Base-by-base conservation (phyloP, 2,113 vertebrate genomes). In the Heterotilapia buettikoferi region DNA sequence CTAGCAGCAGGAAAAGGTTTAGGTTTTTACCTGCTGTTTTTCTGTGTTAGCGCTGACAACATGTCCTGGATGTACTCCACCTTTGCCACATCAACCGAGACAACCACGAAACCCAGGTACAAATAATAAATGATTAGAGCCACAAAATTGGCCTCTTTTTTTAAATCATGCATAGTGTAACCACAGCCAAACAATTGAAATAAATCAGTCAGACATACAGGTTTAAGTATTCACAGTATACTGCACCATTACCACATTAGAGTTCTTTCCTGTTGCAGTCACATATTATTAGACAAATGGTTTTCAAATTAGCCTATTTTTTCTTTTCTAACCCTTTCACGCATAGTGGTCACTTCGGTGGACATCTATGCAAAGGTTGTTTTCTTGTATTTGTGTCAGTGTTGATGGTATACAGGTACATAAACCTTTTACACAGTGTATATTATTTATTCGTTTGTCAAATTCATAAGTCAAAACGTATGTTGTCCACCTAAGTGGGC, bases 111-210 rank as follows among this genome's bases (percentile, higher is more conserved):
- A 73, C 36, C 36, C 63, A 73, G 40, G 2, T 26, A 73, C 21
- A 10, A 45, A 73, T 47, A 47, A 73, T 45, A 47, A 73, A 45
- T 47, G 21, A 26, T 73, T 29, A 26, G 21, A 73, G 21, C 38
- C 13, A 73, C 21, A 45, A 0, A 43, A 16, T 18, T 18, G 14
- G 40, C 18, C 38, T 73, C 40, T 73, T 13, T 45, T 45, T 47
- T 45, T 26, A 73, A 45, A 47, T 29, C 40, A 73, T 26, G 13
- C 2, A 45, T 43, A 45, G 40, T 29, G 21, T 26, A 47, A 73
- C 21, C 26, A 18, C 21, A 47, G 9, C 21, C 40, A 45, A 38
- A 43, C 0, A 43, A 10, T 0, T 16, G 66, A 71, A 0, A 45
- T 73, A 73, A 73, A 71, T 43, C 66, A 71, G 2, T 45, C 13